Base-by-base conservation (phyloP, 2,113 vertebrate genomes). In the Equus przewalskii region DNA sequence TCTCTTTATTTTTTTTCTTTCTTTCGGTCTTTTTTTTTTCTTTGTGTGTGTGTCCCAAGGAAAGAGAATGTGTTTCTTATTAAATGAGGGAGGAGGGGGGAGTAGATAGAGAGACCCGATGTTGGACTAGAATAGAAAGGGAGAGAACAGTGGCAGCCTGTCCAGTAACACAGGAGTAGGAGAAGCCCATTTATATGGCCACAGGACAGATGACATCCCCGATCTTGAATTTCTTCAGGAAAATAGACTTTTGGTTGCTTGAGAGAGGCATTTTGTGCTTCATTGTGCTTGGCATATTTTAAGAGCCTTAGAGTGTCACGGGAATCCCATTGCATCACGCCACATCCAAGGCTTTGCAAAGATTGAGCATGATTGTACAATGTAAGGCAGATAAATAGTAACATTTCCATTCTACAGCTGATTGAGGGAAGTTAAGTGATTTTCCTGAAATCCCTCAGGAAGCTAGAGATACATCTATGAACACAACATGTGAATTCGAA, bases 31-130 rank as follows among this genome's bases (percentile, higher is more conserved):
- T 84, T 60, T 0, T 1, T 4, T 33, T 15, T 8, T 1, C 11
- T 18, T 24, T 54, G n/a, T 64, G 21, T 58, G 22, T 98, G 41
- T 98, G 83, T 98, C 83, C n/a, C 75, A 96, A 92, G 72, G 81
- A 98, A 97, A 97, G 60, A 97, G 91, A 98, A 98, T 98, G 22
- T 99, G 98, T 98, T 99, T 98, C 96, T 97, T 98, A 98, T 98
- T 98, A 98, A 97, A 97, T 95, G 54, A 76, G 60, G 79, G 75
- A 33, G 21, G 15, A 30, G 13, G 67, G 9, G 16, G 12, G 83
- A 70, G 67, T 87, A 95, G 94, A 94, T 58, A 97, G 89, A 91
- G 75, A 98, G 98, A 97, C 18, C 16, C 19, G 93, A 76, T 91
- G 69, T 98, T 98, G 94, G 96, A 97, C 97, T 93, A 96, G 94